Percentiles rank a stretch among this genome's conserved stretches.
These are phyloP conservation scores for Pachycephala philippinensis DNA, from an alignment of 2,113 vertebrate genomes.

Conservation along the genomic window DNA sequence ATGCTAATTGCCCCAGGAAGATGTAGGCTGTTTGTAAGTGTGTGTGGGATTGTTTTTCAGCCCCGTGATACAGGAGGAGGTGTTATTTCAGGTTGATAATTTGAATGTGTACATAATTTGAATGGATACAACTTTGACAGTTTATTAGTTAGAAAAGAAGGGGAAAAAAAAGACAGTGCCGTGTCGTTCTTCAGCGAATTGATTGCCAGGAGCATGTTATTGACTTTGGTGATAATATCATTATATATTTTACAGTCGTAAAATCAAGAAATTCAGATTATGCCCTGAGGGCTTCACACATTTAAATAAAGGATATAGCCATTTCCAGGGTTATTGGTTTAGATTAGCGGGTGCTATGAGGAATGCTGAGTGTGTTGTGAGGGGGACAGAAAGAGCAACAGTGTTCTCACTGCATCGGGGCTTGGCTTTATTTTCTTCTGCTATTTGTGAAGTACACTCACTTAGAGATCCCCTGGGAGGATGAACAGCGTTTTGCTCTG, in stretches of 20 bases:
- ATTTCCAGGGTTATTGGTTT: conserved; percentile 39
- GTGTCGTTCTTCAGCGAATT: not conserved
- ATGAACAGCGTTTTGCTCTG: not conserved
- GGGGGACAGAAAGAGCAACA: not conserved
- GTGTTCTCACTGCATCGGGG: not conserved
- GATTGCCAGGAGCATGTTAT: conserved; percentile 51
- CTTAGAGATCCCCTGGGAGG: not conserved
- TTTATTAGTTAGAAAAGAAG: conserved; percentile 28
- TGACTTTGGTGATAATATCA: conserved; percentile 57
- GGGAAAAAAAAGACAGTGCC: not conserved
- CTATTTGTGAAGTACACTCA: not conserved
- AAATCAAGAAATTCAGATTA: conserved; percentile 35
- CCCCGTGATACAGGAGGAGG: not conserved
- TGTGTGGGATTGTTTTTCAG: not conserved
- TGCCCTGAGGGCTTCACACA: not conserved
- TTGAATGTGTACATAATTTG: not conserved
- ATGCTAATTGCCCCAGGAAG: conserved; percentile 54
- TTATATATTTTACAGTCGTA: conserved; percentile 52
- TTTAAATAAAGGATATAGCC: conserved; percentile 62
- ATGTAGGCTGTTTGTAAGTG: not conserved
- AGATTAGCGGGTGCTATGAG: not conserved
- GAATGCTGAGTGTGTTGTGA: not conserved
- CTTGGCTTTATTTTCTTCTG: not conserved
- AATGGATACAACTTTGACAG: conserved; percentile 18
- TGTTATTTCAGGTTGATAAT: conserved; percentile 40